phyloP scores from a whole-genome alignment of 2,113 vertebrate genomes.

The Ptyas mucosa region DNA sequence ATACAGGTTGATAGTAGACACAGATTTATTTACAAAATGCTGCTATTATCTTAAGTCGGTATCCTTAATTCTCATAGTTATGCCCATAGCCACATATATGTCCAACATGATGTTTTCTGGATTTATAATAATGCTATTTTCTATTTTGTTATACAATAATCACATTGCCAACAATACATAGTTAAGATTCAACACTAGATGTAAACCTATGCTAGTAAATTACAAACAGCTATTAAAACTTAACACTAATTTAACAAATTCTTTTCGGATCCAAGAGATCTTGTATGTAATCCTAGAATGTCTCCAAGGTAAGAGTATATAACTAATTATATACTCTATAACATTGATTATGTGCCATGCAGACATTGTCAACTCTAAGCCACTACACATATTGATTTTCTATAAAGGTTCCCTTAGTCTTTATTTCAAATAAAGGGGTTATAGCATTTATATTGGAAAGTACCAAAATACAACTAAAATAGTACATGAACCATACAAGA shows the following conservation, averaged over 20 bases:
- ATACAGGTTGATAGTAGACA: not conserved
- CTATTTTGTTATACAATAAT: not conserved
- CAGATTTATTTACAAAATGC: not conserved
- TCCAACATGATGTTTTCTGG: not conserved
- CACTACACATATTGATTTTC: not conserved
- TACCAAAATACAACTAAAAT: constrained; percentile 1
- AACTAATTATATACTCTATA: no score
- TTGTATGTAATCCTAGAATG: not conserved
- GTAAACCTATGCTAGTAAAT: not conserved
- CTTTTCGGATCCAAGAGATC: not conserved
- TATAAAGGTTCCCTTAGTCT: not conserved
- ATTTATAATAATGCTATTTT: not conserved
- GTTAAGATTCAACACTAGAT: not conserved
- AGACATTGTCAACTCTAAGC: not conserved
- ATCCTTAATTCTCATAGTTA: not conserved
- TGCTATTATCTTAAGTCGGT: not conserved
- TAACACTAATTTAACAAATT: not conserved
- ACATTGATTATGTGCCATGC: not conserved
- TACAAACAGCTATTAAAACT: not conserved
- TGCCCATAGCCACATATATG: not conserved
- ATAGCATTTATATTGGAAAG: not conserved
- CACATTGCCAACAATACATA: not conserved
- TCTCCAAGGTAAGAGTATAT: not conserved
- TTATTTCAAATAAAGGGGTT: not conserved
- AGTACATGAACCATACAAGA: constrained; percentile 7